Conservation (phyloP, 2,888 invertebrate species). For the Drosophila anomalata region DNA sequence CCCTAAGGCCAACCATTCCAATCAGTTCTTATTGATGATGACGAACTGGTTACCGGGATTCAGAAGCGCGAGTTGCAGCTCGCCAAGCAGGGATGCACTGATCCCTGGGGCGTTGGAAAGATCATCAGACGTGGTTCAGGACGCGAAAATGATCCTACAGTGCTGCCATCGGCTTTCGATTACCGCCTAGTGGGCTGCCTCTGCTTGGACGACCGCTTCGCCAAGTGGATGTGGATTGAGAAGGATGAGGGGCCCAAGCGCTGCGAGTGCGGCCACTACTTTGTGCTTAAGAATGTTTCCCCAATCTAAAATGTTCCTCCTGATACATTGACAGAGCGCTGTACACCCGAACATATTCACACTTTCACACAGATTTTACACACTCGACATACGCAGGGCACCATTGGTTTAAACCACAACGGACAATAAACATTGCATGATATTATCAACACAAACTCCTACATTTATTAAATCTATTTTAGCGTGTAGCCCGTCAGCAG, state of each 20-base stretch:
- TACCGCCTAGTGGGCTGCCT: slow-evolving; percentile 96
- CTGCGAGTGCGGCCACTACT: slow-evolving; percentile 98
- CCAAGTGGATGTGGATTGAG: slow-evolving; percentile 98
- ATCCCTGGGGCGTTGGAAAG: slow-evolving; percentile 91
- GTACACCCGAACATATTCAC: slow-evolving; percentile 2
- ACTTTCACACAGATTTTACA: slow-evolving; percentile 2
- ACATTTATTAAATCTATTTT: slow-evolving; percentile 14
- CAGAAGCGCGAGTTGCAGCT: slow-evolving; percentile 95
- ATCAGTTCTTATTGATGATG: slow-evolving; percentile 91
- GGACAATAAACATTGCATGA: slow-evolving; percentile 51
- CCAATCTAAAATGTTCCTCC: slow-evolving; percentile 85
- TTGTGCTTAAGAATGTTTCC: slow-evolving; percentile 91
- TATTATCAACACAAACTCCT: slow-evolving; percentile 53
- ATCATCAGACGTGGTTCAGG: slow-evolving; percentile 91
- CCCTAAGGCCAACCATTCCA: neutral
- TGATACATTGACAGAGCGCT: slow-evolving; percentile 7
- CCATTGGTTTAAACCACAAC: neutral
- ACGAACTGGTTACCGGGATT: slow-evolving; percentile 96
- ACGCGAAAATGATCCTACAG: slow-evolving; percentile 92
- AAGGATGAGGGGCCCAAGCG: slow-evolving; percentile 92
- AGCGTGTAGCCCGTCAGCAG: slow-evolving; percentile 89
- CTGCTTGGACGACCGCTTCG: slow-evolving; percentile 95
- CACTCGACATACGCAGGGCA: slow-evolving; percentile 1
- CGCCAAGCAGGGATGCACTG: slow-evolving; percentile 92
- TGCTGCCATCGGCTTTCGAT: slow-evolving; percentile 94